Percentiles rank a stretch among this genome's conserved stretches.
phyloP scores from a whole-genome alignment of 2,113 vertebrate species.

The Neoarius graeffei region DNA sequence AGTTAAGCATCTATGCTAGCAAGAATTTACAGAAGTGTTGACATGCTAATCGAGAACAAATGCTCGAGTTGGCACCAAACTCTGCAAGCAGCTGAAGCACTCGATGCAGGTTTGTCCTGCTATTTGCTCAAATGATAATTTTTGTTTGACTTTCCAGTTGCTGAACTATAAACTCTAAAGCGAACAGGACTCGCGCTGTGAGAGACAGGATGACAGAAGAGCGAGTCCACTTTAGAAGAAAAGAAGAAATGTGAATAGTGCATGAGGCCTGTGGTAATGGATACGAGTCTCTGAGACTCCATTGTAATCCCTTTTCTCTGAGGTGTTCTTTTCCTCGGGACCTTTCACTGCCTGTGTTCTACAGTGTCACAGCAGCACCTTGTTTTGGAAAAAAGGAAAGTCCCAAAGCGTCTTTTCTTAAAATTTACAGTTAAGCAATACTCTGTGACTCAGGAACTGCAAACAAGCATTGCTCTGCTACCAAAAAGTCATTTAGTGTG shows the following conservation, averaged over 20 bases:
- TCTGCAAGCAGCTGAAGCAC: background rate
- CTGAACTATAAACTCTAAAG: background rate
- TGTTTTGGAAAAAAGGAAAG: slow-evolving; percentile 12
- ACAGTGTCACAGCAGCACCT: background rate
- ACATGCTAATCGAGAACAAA: background rate
- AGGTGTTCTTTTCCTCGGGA: slow-evolving; percentile 1
- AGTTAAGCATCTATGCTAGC: background rate
- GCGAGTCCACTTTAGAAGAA: background rate
- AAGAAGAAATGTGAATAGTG: slow-evolving; percentile 38
- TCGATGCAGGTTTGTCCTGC: background rate
- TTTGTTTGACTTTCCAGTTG: background rate
- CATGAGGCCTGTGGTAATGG: slow-evolving; percentile 45
- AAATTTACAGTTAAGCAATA: background rate
- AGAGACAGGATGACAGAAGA: background rate
- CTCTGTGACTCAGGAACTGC: too few relatives aligned
- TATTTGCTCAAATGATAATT: background rate
- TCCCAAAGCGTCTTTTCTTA: background rate
- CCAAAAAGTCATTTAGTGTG: background rate
- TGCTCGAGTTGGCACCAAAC: background rate
- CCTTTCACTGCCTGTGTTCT: slow-evolving; percentile 33
- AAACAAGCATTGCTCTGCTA: background rate
- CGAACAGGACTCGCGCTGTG: background rate
- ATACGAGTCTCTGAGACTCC: slow-evolving; percentile 19
- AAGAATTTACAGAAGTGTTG: background rate
- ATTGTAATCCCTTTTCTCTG: slow-evolving; percentile 20